Base-by-base conservation (phyloP, 2,888 invertebrate genomes). In the Polymixis flavicincta region DNA sequence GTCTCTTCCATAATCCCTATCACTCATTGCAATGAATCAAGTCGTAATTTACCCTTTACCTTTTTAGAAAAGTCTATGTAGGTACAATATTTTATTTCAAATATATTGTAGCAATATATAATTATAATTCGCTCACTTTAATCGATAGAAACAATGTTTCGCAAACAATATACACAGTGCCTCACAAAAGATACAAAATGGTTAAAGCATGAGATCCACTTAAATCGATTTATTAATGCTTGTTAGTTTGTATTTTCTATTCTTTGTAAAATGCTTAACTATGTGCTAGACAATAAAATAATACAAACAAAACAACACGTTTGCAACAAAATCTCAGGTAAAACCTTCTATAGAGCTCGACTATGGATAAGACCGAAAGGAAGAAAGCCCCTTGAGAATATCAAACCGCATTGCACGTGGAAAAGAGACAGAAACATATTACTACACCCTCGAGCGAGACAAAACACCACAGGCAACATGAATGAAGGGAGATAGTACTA, bases 331-430 rank as follows among this genome's bases (percentile, higher is more conserved):
- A 32, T 25, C 22, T 2, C 25, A 28, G 54, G 42, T 50, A 65
- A 54, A 63, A 54, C 5, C 32, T 32, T 45, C 9, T 4, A n/a
- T 37, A 22, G 0, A 9, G 4, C 67, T 42, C 5, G 65, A 82
- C 86, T 86, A 86, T 82, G 82, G 76, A 87, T 87, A 65, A 45
- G 64, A 25, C 79, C 28, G 54, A 63, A 73, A 63, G 57, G 66
- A 76, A 85, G 84, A 85, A 78, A 80, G 67, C 22, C 73, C 78
- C 75, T 86, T 78, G 66, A 80, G 32, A 72, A 60, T 60, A 60
- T 45, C 7, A 68, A 84, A 69, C 82, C 75, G 83, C 84, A 87
- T 84, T 75, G 25, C 74, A 50, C 57, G 82, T 17, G 50, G 25
- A 78, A 88, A 50, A 57, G 78, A 75, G 88, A 87, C 37, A 22